Conservation (phyloP, 53 echinoderm and acorn worm genomes). For the Zoroaster sp. region DNA sequence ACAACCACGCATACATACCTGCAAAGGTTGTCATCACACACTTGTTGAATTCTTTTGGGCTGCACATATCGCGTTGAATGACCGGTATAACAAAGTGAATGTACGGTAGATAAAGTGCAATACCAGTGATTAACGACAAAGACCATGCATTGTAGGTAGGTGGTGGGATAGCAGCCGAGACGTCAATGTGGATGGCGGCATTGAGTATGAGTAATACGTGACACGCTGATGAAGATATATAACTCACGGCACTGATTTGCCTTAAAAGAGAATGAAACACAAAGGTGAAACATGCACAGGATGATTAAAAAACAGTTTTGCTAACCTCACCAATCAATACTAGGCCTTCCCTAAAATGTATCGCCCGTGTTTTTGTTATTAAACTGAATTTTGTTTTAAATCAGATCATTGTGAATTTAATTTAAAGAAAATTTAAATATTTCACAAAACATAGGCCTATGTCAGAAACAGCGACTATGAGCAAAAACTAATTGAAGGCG, state of each 20-base stretch:
- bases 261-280: not conserved
- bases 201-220: not conserved
- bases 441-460: no score
- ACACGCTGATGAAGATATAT: not conserved
- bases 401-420: no score
- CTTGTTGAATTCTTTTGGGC: conserved; percentile 57
- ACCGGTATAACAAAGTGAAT: conserved; percentile 79
- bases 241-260: not conserved
- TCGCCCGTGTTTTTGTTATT: no score
- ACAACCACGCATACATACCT: conserved; percentile 48
- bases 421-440: no score
- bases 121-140: not conserved
- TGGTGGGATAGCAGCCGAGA: not conserved
- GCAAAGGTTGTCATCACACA: conserved; percentile 63
- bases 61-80: conserved; percentile 85
- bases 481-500: no score
- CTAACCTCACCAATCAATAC: not conserved
- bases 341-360: no score
- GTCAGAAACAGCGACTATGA: no score
- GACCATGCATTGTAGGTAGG: not conserved
- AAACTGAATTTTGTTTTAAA: no score
- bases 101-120: not conserved
- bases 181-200: not conserved
- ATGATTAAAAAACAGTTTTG: no score
- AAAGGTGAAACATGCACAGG: not conserved